These are phyloP conservation scores for Hylaea fasciaria DNA, from an alignment of 2,888 invertebrate genomes.

Conservation along the genomic window DNA sequence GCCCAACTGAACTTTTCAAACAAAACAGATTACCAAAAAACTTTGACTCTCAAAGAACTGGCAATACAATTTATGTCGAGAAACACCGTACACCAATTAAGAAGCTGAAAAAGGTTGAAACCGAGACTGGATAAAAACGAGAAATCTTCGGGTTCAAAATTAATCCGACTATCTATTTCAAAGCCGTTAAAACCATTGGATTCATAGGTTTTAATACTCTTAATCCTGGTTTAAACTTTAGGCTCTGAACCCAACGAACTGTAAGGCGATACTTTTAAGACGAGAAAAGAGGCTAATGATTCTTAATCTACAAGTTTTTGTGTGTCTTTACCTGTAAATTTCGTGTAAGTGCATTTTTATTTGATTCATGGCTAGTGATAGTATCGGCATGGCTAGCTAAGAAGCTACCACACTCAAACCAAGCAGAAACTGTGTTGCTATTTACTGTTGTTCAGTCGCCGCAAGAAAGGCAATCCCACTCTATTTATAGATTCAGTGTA, in stretches of 20 bases:
- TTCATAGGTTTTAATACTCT: slow-evolving; percentile 25
- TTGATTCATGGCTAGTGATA: too few species aligned
- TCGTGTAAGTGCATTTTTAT: neutral
- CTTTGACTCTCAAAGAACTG: slow-evolving; percentile 18
- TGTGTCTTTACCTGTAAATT: neutral
- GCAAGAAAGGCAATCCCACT: too few species aligned
- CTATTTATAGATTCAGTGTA: too few species aligned
- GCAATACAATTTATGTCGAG: slow-evolving; percentile 8
- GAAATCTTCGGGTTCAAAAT: slow-evolving; percentile 23
- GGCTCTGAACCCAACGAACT: slow-evolving; percentile 9
- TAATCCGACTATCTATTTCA: slow-evolving; percentile 29
- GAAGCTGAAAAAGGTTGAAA: slow-evolving; percentile 27
- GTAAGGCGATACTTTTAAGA: slow-evolving; percentile 5
- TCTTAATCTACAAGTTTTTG: neutral
- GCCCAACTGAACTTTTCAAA: slow-evolving; percentile 18
- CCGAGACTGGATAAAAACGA: slow-evolving; percentile 19
- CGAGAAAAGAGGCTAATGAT: neutral
- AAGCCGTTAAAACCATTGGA: slow-evolving; percentile 36
- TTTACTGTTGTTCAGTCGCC: too few species aligned
- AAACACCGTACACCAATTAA: slow-evolving; percentile 31
- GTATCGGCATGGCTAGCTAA: too few species aligned
- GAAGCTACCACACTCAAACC: too few species aligned
- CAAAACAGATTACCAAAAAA: slow-evolving; percentile 26
- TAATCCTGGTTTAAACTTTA: slow-evolving; percentile 28
- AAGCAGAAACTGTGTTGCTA: too few species aligned